phyloP scores from a whole-genome alignment of 64 coral and sea anemone genomes.

The Acropora yongei region DNA sequence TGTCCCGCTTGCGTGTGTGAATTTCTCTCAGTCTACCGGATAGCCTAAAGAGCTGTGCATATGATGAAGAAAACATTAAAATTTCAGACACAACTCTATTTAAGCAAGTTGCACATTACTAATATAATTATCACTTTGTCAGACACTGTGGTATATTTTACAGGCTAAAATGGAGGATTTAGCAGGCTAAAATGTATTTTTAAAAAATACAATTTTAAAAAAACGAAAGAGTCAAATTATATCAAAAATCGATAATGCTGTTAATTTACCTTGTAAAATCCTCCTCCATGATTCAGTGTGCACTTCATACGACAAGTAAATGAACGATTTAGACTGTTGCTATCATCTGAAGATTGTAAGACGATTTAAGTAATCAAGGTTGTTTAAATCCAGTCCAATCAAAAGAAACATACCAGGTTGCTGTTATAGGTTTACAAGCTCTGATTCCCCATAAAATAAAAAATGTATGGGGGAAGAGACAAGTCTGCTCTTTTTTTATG shows the following conservation, averaged over 20 bases:
- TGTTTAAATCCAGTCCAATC: not conserved
- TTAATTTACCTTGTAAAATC: slow-evolving; percentile 93
- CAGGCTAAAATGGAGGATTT: too few species aligned
- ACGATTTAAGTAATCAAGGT: not conserved
- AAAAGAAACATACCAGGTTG: too few species aligned
- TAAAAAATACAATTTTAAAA: too few species aligned
- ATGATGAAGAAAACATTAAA: not conserved
- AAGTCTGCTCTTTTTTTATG: too few species aligned
- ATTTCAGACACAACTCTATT: not conserved
- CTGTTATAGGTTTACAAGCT: too few species aligned
- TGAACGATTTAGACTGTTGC: slow-evolving; percentile 75
- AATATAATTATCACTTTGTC: not conserved
- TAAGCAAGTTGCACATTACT: not conserved
- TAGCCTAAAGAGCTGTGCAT: slow-evolving; percentile 83
- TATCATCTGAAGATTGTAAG: slow-evolving; percentile 14
- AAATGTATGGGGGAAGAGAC: too few species aligned
- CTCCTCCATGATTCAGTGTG: slow-evolving; percentile 96
- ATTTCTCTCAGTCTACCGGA: slow-evolving; percentile 89
- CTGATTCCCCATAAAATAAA: too few species aligned
- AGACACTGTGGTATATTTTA: too few species aligned
- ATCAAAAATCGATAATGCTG: not conserved
- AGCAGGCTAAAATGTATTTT: too few species aligned
- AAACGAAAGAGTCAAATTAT: too few species aligned
- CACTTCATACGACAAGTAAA: slow-evolving; percentile 99
- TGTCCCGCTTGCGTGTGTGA: slow-evolving; percentile 90